Base-by-base conservation (phyloP, 2,888 invertebrate species). In the Pediacus dermestoides region DNA sequence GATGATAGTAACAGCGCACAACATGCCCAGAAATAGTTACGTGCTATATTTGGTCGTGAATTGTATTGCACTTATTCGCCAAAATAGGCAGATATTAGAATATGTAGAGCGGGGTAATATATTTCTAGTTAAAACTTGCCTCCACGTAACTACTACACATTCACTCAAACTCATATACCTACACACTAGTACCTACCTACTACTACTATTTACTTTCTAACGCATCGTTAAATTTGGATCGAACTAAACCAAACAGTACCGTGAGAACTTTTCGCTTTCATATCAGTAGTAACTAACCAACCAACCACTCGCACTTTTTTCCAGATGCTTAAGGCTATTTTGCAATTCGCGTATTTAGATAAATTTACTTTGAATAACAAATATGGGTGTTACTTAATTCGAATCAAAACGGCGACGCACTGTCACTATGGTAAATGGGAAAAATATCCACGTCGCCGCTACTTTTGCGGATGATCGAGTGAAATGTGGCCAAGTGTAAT, bases 191-290 rank as follows among this genome's bases (percentile, higher is more conserved):
- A n/a, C n/a, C n/a, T n/a, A n/a, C n/a, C n/a, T n/a, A n/a, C n/a
- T n/a, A n/a, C n/a, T n/a, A n/a, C n/a, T n/a, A n/a, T n/a, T n/a
- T 39, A 53, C 53, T 53, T 53, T 53, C 53, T 53, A 53, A 51
- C 51, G 44, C 51, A 50, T 53, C 51, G 50, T 48, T 52, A 50
- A 48, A 53, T 50, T 52, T 44, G 50, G 46, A 42, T 44, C 41
- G 45, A 50, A 47, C 44, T 46, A 45, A 46, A 10, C 34, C 39
- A 27, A 47, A 49, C 43, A 39, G 46, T 50, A 52, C 52, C 54
- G 54, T 54, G 54, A 52, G 54, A 54, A 54, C 23, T 23, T 23
- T 23, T 23, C 10, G 23, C 10, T 9, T n/a, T 23, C n/a, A 23
- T 23, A 23, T 23, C n/a, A n/a, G n/a, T n/a, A n/a, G n/a, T n/a